Evolutionary conservation across 2,888 invertebrate species (phyloP).

Genomic region (Ennomos fuscantarius): DNA sequence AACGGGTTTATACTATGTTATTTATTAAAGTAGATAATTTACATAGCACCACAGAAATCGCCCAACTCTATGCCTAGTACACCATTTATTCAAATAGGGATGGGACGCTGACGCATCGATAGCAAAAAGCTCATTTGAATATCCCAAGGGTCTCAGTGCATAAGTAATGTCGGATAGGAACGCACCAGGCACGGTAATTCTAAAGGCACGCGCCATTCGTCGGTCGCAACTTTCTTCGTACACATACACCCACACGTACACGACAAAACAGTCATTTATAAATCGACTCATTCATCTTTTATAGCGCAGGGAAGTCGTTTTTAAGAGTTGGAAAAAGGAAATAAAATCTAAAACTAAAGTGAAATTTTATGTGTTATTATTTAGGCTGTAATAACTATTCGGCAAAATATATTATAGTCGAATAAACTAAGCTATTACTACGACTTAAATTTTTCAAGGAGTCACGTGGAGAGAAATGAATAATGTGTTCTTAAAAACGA

Average conservation of each 20-base stretch:
- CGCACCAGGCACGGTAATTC: constrained; percentile 45
- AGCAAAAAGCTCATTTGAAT: constrained; percentile 69
- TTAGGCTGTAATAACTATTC: no score
- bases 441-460: no score
- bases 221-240: constrained; percentile 24
- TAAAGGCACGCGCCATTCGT: constrained; percentile 42
- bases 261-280: background rate
- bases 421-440: no score
- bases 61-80: no score
- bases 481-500: background rate
- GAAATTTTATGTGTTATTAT: no score
- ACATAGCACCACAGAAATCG: no score
- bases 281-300: constrained; percentile 27
- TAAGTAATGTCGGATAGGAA: constrained; percentile 55
- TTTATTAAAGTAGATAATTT: constrained; percentile 16
- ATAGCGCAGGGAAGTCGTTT: background rate
- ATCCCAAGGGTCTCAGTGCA: constrained; percentile 60
- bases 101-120: constrained; percentile 49
- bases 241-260: constrained; percentile 22
- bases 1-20: no score
- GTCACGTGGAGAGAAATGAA: no score
- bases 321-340: background rate
- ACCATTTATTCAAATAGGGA: constrained; percentile 36
- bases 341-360: no score
- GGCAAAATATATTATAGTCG: no score